These are phyloP conservation scores for Carassius carassius DNA, from an alignment of 2,113 vertebrate species.

Conservation along the genomic window DNA sequence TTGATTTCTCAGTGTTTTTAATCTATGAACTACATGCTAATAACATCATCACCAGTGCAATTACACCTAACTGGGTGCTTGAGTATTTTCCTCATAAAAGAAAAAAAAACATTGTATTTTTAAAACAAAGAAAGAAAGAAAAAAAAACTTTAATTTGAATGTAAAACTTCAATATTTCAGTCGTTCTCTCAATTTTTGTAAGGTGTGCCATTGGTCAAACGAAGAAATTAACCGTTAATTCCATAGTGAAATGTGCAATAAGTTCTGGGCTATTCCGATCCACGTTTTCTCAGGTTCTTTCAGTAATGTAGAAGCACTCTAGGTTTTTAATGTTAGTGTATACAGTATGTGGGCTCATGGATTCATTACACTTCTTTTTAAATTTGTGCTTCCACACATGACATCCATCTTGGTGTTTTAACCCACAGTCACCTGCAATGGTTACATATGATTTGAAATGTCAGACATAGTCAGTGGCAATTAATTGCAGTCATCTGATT, in stretches of 20 bases:
- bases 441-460: neutral
- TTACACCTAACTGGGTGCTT: constrained; percentile 13
- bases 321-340: too few relatives aligned
- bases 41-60: neutral
- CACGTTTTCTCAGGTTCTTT: constrained; percentile 15
- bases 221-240: constrained; percentile 17
- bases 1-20: neutral
- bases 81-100: constrained; percentile 12
- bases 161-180: neutral
- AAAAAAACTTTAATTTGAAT: neutral
- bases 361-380: neutral
- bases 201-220: neutral
- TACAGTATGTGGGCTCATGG: neutral
- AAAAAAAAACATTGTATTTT: neutral
- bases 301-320: constrained; percentile 8
- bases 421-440: neutral
- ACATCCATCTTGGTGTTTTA: neutral
- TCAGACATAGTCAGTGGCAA: neutral
- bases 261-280: neutral
- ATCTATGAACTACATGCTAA: neutral
- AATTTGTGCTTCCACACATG: neutral
- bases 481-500: neutral
- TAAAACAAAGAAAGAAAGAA: neutral
- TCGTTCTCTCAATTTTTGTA: neutral
- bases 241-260: constrained; percentile 24